Evolutionary conservation across 2,888 invertebrate species (phyloP).

Genomic region (Gasteruption jaculator): DNA sequence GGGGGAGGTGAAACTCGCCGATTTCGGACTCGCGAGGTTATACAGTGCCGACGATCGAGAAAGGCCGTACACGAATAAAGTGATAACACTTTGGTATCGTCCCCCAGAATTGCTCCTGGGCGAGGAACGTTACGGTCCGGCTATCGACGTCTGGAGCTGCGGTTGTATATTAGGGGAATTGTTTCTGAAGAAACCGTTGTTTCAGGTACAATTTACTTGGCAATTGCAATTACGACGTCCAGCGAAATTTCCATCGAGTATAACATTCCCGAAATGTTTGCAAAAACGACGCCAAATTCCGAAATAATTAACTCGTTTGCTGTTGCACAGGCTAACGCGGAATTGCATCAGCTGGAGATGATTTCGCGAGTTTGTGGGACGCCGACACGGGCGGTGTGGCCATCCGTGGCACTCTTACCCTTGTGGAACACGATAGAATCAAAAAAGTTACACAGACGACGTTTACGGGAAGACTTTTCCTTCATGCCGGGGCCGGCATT

Average conservation of each 20-base stretch:
- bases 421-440: constrained; percentile 88
- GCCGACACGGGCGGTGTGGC: constrained; percentile 95
- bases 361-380: constrained; percentile 94
- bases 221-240: too few species aligned
- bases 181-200: constrained; percentile 91
- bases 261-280: constrained; percentile 4
- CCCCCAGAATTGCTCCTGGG: constrained; percentile 96
- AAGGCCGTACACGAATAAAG: constrained; percentile 97
- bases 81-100: constrained; percentile 98
- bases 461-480: constrained; percentile 87
- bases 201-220: constrained; percentile 63
- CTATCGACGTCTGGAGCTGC: constrained; percentile 99
- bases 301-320: neutral
- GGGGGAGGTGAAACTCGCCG: constrained; percentile 98
- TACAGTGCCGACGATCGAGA: constrained; percentile 94
- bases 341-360: constrained; percentile 89
- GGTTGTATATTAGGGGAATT: constrained; percentile 98
- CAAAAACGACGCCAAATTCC: neutral
- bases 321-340: constrained; percentile 72
- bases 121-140: constrained; percentile 95
- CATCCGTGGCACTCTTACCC: constrained; percentile 88
- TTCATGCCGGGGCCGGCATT: constrained; percentile 87
- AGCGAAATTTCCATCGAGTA: neutral
- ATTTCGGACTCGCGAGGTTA: constrained; percentile 94
- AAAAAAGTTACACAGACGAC: constrained; percentile 83